Base-by-base conservation (phyloP, 2,113 vertebrate genomes). In the Ahaetulla prasina region DNA sequence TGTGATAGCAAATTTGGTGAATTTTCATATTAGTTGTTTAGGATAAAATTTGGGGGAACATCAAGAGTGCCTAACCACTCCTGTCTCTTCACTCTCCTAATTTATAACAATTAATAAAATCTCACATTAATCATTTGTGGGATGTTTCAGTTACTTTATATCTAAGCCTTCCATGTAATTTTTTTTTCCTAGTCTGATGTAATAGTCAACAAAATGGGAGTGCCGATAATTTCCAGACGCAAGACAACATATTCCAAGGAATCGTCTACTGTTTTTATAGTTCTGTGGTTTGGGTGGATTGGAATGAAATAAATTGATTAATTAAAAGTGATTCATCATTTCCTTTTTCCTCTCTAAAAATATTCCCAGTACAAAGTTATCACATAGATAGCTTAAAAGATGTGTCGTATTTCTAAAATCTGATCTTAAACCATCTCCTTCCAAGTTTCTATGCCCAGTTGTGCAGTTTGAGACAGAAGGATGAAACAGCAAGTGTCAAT, bases 401-500 rank as follows among this genome's bases (percentile, higher is more conserved):
- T 43, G 5, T 47, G 43, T 63, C 20, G 16, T 63, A 43, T 90
- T 30, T 22, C 74, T 86, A 14, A 50, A 88, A 43, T 25, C 14
- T 43, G 35, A 8, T 74, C n/a, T 30, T 85, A 89, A 60, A 89
- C 35, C 20, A 85, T 3, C 47, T 52, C 4, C 22, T 89, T 85
- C 74, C 23, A 60, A 50, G 68, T 43, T 89, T 25, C 50, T 11
- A 27, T 84, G 93, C 87, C 80, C 89, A 54, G 90, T 87, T 49
- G 7, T 92, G 94, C 93, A 95, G n/a, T n/a, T 87, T 91, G n/a
- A 57, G 25, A 57, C 2, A 86, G 25, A 55, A 84, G 25, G 53
- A 49, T 91, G 25, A 45, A 55, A 49, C 52, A 63, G 50, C 35
- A 53, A 80, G 25, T 54, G 87, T 80, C 50, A 80, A 5, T 53